Conservation (phyloP, 2,113 vertebrate genomes). For the Myotis yumanensis region DNA sequence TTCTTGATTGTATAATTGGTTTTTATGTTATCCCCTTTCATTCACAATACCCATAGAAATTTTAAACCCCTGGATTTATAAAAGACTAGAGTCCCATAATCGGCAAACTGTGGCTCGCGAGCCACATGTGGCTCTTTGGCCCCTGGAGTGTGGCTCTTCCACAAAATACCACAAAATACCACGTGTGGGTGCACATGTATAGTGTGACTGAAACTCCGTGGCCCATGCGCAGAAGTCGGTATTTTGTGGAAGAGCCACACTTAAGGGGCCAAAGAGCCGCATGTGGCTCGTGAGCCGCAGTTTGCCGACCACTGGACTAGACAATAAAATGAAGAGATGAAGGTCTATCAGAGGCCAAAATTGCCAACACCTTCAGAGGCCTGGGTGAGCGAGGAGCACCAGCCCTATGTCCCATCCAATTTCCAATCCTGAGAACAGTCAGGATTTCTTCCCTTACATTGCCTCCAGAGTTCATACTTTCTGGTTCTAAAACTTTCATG, state of each 20-base stretch:
- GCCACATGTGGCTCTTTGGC: too few species aligned
- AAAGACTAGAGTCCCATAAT: background rate
- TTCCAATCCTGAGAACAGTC: background rate
- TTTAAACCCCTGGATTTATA: background rate
- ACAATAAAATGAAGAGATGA: background rate
- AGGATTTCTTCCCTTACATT: background rate
- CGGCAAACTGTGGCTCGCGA: too few species aligned
- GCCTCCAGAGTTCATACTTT: background rate
- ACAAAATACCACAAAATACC: too few species aligned
- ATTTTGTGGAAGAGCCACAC: too few species aligned
- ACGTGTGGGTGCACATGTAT: too few species aligned
- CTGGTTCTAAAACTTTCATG: background rate
- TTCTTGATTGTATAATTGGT: background rate
- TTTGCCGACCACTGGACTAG: background rate
- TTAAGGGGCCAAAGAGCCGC: too few species aligned
- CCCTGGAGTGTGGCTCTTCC: too few species aligned
- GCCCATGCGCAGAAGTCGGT: too few species aligned
- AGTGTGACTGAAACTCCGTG: too few species aligned
- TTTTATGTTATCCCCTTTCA: background rate
- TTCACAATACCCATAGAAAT: background rate
- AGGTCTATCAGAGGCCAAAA: background rate
- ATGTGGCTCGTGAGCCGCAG: too few species aligned
- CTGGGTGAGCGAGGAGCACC: accelerated
- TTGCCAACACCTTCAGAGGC: background rate
- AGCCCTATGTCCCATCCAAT: too few species aligned